Conservation (phyloP, 2,888 invertebrate genomes). For the Pterobdella sp. region DNA sequence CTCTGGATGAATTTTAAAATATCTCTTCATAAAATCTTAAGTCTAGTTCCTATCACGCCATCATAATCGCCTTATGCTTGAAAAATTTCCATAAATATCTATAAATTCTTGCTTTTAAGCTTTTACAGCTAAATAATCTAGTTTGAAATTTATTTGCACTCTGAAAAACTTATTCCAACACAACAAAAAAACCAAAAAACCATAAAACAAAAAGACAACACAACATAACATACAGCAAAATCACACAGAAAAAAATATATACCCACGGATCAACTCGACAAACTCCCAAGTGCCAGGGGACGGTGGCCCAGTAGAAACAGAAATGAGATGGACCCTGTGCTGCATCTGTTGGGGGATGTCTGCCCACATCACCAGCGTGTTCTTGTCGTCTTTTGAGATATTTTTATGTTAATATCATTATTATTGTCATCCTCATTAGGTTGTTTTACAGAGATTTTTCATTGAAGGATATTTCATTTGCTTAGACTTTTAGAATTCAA, state of each 20-base stretch:
- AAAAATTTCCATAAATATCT: neutral
- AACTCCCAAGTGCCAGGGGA: constrained; percentile 48
- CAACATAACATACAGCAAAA: neutral
- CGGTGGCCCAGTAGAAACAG: constrained; percentile 45
- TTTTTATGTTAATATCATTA: neutral
- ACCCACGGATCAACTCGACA: constrained; percentile 42
- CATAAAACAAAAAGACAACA: neutral
- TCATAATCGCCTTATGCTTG: neutral
- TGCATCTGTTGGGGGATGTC: constrained; percentile 42
- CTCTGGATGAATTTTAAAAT: neutral
- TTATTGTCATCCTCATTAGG: no score
- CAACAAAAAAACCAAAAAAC: neutral
- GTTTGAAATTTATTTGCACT: neutral
- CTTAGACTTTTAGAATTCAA: no score
- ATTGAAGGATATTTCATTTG: no score
- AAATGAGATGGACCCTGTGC: constrained; percentile 45
- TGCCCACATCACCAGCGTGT: constrained; percentile 42
- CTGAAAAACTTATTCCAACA: neutral
- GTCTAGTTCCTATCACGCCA: neutral
- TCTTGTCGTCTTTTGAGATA: constrained; percentile 40
- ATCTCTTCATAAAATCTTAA: neutral
- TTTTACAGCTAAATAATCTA: neutral
- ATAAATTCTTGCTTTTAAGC: neutral
- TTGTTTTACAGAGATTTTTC: no score
- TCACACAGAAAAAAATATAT: neutral